These are phyloP conservation scores for Cryptoblepharus egeriae DNA, from an alignment of 2,797 vertebrate genomes.

Conservation along the genomic window DNA sequence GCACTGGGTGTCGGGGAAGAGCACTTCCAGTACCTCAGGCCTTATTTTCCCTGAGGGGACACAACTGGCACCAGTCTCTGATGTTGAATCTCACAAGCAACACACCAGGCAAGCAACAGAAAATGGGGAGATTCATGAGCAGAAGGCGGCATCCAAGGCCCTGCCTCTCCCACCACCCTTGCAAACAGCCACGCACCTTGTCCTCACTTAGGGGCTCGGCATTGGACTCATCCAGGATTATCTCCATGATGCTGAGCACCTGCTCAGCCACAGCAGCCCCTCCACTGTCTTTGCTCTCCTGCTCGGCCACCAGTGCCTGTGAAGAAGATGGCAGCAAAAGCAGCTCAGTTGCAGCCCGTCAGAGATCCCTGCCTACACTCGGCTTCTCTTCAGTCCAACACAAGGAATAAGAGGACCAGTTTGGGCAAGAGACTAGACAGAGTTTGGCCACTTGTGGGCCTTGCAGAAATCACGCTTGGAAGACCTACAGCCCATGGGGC, in stretches of 20 bases:
- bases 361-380: no score
- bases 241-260: conserved; percentile 99
- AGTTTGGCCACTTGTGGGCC: no score
- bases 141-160: background rate
- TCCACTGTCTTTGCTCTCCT: conserved; percentile 97
- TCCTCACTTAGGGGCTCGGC: conserved; percentile 96
- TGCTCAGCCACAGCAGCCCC: conserved; percentile 97
- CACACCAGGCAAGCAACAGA: no score
- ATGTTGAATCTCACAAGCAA: no score
- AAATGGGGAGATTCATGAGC: no score
- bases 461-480: no score
- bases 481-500: no score
- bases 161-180: accelerated
- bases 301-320: conserved; percentile 95
- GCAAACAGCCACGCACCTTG: conserved; percentile 80
- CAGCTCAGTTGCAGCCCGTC: background rate
- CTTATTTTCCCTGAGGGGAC: no score
- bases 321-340: background rate
- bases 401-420: no score
- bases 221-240: conserved; percentile 97
- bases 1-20: no score
- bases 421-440: no score
- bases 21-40: background rate
- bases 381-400: background rate
- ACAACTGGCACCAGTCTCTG: background rate